phyloP scores from a whole-genome alignment of 2,797 vertebrate genomes.

The Pseudomugil tenellus region DNA sequence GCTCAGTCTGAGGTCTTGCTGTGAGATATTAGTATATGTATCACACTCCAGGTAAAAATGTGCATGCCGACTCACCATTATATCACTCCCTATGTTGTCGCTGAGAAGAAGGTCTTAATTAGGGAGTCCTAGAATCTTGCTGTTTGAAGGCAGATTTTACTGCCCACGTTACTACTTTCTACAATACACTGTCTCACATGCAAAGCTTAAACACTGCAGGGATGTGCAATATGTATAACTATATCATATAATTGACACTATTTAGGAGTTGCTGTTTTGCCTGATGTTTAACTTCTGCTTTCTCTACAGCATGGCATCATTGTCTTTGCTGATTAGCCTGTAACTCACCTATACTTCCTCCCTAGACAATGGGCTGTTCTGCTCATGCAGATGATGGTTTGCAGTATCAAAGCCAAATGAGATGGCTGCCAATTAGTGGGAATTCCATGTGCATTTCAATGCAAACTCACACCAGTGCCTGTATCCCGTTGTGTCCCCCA shows the following conservation, averaged over 20 bases:
- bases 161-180: slow-evolving; percentile 59
- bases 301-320: slow-evolving; percentile 48
- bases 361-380: slow-evolving; percentile 78
- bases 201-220: slow-evolving; percentile 45
- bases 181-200: slow-evolving; percentile 36
- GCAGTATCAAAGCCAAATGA: slow-evolving; percentile 80
- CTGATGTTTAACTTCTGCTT: slow-evolving; percentile 56
- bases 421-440: slow-evolving; percentile 77
- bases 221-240: slow-evolving; percentile 58
- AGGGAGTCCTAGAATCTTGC: slow-evolving; percentile 69
- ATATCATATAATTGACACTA: slow-evolving; percentile 73
- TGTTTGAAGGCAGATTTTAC: slow-evolving; percentile 68
- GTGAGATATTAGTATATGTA: slow-evolving; percentile 76
- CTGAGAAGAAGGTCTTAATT: slow-evolving; percentile 73
- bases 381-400: slow-evolving; percentile 75
- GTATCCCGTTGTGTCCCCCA: slow-evolving; percentile 69
- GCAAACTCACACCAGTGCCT: slow-evolving; percentile 61
- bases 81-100: slow-evolving; percentile 71
- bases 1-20: slow-evolving; percentile 55
- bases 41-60: slow-evolving; percentile 68
- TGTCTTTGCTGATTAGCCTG: slow-evolving; percentile 78
- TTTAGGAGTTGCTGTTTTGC: slow-evolving; percentile 64
- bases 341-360: slow-evolving; percentile 81
- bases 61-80: slow-evolving; percentile 68
- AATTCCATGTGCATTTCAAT: slow-evolving; percentile 76